A percentile compares a stretch with the other conserved stretches of the same genome.
These are phyloP conservation scores for Orgyia antiqua DNA, from an alignment of 2,888 invertebrate genomes.

Conservation along the genomic window DNA sequence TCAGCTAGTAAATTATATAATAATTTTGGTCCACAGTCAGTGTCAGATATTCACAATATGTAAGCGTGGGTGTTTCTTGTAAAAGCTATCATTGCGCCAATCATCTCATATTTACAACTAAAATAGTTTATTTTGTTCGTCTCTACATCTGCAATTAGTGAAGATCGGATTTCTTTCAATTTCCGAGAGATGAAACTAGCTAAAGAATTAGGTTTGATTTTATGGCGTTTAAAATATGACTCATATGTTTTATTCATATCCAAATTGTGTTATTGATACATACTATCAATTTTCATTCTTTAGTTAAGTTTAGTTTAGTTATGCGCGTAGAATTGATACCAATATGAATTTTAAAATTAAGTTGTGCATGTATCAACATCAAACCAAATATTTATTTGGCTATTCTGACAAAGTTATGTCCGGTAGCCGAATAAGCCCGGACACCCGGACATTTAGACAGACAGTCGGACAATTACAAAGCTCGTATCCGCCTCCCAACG, in stretches of 20 bases:
- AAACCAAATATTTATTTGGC: too few relatives aligned
- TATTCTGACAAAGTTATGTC: neutral
- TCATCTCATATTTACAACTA: conserved; percentile 42
- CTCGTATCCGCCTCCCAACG: conserved; percentile 23
- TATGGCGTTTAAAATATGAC: too few relatives aligned
- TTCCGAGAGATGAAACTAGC: conserved; percentile 11
- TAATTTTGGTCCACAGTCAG: conserved; percentile 1
- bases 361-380: too few relatives aligned
- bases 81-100: conserved; percentile 51
- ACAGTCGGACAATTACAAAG: conserved; percentile 26
- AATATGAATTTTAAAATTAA: too few relatives aligned
- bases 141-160: conserved; percentile 50
- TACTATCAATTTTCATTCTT: too few relatives aligned
- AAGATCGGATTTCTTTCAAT: conserved; percentile 37
- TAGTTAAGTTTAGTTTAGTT: too few relatives aligned
- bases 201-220: too few relatives aligned
- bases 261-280: too few relatives aligned
- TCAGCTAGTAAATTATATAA: too few relatives aligned
- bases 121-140: conserved; percentile 54
- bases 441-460: neutral
- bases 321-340: too few relatives aligned
- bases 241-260: too few relatives aligned
- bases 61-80: conserved; percentile 20
- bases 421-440: conserved; percentile 1
- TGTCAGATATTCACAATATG: conserved; percentile 3